Conservation (phyloP, 1,140 invertebrate genomes). For the Bombus confusus region DNA sequence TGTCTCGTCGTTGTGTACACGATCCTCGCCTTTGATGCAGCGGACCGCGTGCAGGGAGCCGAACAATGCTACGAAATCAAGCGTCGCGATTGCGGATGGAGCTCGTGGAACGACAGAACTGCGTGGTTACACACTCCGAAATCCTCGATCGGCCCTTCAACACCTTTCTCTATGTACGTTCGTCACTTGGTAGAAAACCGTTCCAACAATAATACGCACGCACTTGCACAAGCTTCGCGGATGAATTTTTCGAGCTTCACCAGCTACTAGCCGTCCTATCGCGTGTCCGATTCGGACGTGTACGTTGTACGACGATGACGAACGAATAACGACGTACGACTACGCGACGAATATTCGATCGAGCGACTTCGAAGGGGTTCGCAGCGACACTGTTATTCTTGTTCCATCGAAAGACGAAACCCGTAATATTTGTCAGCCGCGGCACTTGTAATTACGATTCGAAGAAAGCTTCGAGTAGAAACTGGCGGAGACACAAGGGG, state of each 20-base stretch:
- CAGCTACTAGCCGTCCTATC: background rate
- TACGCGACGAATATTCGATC: background rate
- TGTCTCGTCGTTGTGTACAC: constrained; percentile 9
- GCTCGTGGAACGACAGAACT: background rate
- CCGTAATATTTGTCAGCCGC: constrained; percentile 2
- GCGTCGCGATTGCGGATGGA: constrained; percentile 6
- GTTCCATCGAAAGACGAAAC: background rate
- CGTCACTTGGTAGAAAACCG: background rate
- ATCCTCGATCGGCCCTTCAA: background rate
- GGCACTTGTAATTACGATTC: constrained; percentile 31
- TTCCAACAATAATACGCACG: background rate
- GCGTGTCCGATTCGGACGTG: background rate
- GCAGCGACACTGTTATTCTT: background rate
- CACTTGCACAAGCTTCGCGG: background rate
- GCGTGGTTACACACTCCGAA: constrained; percentile 15
- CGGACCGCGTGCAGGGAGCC: background rate
- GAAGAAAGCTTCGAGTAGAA: background rate
- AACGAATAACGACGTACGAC: background rate
- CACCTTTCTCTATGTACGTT: constrained; percentile 21
- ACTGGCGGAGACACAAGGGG: background rate
- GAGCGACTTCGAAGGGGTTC: too few species aligned
- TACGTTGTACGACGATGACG: background rate
- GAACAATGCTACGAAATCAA: constrained; percentile 54
- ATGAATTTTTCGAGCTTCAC: background rate
- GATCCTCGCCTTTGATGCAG: constrained; percentile 50